Evolutionary conservation across 1,140 invertebrate species (phyloP), one percentile per base, ranked within the genome.

Genomic region (Rhyzopertha dominica): DNA sequence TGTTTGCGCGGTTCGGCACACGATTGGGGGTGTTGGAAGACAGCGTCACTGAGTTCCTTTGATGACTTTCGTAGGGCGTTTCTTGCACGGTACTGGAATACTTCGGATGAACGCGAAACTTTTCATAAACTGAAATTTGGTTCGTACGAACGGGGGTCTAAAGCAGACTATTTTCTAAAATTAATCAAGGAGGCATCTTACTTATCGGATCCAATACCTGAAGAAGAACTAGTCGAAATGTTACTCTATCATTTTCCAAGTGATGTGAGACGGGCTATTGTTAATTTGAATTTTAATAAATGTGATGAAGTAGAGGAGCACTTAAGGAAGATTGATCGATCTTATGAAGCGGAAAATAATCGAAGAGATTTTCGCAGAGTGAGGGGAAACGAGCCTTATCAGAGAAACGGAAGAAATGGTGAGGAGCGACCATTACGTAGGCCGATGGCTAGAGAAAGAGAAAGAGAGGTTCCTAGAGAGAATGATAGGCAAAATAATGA

Each of bases 131-230:
- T 40, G 3, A 40, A 40, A 25, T 40, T 40, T n/a, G 24, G 20
- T 7, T 13, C 22, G 10, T 40, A 40, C 29, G 23, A 40, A 40
- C 24, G 18, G 4, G 38, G 38, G 8, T 25, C 38, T 10, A 36
- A 18, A 25, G 38, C 38, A 8, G 38, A 40, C 13, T 40, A 40
- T 40, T 40, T 40, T 32, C 13, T 40, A 25, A 40, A 1, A 40
- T 13, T 40, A 19, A 12, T 40, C 13, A 13, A 24, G 20, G 37
- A 40, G 28, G 22, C 20, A 13, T 14, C 24, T 13, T 40, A 13
- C 5, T 40, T 40, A 40, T 13, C 22, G 41, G 43, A 49, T 2
- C 20, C 17, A 39, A 46, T 19, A 38, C 40, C 4, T 30, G 39
- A 29, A 19, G 48, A 24, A 23, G 13, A 8, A 39, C 34, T 10